Conservation (phyloP, 1,140 invertebrate genomes). For the Sminthurinus signatus region DNA sequence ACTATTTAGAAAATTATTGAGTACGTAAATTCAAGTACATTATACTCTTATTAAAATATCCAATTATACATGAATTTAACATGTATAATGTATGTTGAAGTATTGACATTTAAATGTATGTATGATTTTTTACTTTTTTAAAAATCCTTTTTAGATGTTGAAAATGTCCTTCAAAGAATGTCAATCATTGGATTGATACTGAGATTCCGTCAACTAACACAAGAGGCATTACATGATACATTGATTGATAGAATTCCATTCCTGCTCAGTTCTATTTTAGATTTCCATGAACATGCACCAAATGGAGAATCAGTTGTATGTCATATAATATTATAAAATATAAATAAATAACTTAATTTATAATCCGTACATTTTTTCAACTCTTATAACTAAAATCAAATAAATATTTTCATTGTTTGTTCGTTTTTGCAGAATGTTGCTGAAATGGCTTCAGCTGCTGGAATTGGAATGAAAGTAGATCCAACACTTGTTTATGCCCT, state of each 20-base stretch:
- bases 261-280: slow-evolving; percentile 85
- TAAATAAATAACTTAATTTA: no score
- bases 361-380: no score
- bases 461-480: slow-evolving; percentile 87
- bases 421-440: slow-evolving; percentile 63
- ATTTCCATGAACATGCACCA: slow-evolving; percentile 87
- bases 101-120: background rate
- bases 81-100: no score
- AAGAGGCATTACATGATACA: slow-evolving; percentile 89
- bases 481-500: slow-evolving; percentile 84
- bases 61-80: no score
- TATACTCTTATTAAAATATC: background rate
- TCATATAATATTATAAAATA: slow-evolving; percentile 15
- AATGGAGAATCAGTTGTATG: slow-evolving; percentile 79
- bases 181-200: slow-evolving; percentile 97
- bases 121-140: slow-evolving; percentile 15
- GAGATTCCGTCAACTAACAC: slow-evolving; percentile 86
- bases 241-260: slow-evolving; percentile 94
- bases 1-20: background rate
- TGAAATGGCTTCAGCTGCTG: slow-evolving; percentile 95
- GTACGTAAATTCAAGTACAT: background rate
- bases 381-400: background rate
- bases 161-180: slow-evolving; percentile 91
- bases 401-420: background rate
- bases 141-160: slow-evolving; percentile 67